Conservation (phyloP, 2,888 invertebrate species). For the Calameuta idolon region DNA sequence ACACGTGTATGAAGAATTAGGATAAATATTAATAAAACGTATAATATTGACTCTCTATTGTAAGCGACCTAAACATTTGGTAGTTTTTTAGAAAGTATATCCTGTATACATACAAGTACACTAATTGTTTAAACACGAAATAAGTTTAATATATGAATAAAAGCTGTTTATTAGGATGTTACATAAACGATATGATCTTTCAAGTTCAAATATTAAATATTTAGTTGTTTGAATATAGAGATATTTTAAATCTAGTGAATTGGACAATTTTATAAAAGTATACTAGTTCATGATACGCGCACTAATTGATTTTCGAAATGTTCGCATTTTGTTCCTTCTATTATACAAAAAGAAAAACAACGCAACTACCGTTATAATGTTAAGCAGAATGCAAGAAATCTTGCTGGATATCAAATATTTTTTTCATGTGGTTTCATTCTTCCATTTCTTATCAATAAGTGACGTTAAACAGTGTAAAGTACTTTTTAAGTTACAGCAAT, state of each 20-base stretch:
- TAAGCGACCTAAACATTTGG: conserved; percentile 3
- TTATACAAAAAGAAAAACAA: background rate
- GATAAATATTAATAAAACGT: background rate
- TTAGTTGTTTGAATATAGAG: background rate
- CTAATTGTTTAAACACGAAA: background rate
- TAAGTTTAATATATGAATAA: background rate
- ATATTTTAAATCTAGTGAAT: background rate
- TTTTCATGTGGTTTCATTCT: background rate
- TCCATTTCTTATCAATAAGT: background rate
- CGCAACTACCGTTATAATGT: background rate
- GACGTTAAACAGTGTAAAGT: background rate
- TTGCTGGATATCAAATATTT: background rate
- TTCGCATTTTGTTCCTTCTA: background rate
- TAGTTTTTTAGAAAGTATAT: conserved; percentile 5
- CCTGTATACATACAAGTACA: background rate
- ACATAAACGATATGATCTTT: conserved; percentile 1
- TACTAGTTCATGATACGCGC: background rate
- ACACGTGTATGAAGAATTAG: background rate
- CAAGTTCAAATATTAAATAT: conserved; percentile 7
- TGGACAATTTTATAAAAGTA: background rate
- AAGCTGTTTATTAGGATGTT: conserved; percentile 5
- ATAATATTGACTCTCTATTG: background rate
- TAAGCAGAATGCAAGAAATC: background rate
- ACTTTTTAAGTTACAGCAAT: background rate
- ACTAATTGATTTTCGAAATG: background rate